Conservation (phyloP, 1,140 invertebrate genomes). For the Lasaia peninsularis region DNA sequence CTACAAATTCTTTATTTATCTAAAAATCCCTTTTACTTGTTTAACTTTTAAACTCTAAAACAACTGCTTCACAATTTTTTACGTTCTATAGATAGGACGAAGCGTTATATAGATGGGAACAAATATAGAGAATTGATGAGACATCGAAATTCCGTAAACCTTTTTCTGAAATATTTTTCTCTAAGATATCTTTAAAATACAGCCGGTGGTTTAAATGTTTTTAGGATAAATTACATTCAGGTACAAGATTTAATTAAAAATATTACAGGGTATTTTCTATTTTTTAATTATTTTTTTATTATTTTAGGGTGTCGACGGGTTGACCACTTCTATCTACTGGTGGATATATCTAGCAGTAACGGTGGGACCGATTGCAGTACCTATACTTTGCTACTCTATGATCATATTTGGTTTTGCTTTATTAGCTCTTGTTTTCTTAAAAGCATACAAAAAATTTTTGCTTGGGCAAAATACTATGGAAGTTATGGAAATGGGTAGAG, state of each 20-base stretch:
- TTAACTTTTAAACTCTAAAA: no score
- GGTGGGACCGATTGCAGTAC: constrained; percentile 82
- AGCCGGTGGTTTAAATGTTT: no score
- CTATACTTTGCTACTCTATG: constrained; percentile 83
- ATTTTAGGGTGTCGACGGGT: constrained; percentile 85
- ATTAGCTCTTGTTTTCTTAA: constrained; percentile 82
- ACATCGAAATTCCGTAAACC: no score
- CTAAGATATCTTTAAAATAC: no score
- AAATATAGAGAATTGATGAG: no score
- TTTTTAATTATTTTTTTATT: constrained; percentile 10
- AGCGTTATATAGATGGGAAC: no score
- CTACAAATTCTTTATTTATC: constrained; percentile 16
- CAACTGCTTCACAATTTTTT: no score
- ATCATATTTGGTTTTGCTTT: constrained; percentile 82
- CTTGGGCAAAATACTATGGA: constrained; percentile 84
- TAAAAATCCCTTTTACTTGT: no score
- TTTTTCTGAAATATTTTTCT: no score
- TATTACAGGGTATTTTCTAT: background rate
- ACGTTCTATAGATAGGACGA: no score
- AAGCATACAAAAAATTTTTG: constrained; percentile 85
- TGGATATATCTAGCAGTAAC: constrained; percentile 89
- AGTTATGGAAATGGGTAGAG: constrained; percentile 85
- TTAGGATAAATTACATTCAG: no score
- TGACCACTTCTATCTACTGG: constrained; percentile 85
- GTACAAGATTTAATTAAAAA: no score